Evolutionary conservation across 2,888 invertebrate genomes (phyloP).

Genomic region (Eupsilia transversa): DNA sequence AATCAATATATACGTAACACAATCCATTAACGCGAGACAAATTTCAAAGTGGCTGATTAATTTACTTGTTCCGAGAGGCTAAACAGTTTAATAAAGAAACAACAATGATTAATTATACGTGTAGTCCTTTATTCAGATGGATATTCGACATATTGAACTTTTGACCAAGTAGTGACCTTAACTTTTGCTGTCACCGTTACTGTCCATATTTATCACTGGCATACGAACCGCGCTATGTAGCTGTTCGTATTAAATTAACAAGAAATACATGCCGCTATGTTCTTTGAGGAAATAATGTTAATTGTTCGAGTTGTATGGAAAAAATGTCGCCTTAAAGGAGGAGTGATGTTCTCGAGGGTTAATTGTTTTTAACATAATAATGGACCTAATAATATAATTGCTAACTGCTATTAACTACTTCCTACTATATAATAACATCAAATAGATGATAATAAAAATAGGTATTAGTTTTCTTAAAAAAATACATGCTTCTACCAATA

Average conservation of each 20-base stretch:
- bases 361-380: constrained; percentile 11
- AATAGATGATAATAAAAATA: no score
- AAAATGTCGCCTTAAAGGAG: constrained; percentile 27
- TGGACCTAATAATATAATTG: neutral
- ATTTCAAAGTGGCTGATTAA: constrained; percentile 53
- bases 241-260: constrained; percentile 57
- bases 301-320: constrained; percentile 48
- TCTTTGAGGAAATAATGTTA: constrained; percentile 56
- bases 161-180: constrained; percentile 70
- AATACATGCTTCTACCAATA: neutral
- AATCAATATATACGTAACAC: constrained; percentile 23
- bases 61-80: constrained; percentile 50
- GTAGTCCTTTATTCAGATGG: constrained; percentile 67
- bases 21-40: constrained; percentile 48
- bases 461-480: neutral
- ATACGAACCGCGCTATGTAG: constrained; percentile 49
- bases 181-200: constrained; percentile 72
- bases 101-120: constrained; percentile 67
- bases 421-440: no score
- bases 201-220: constrained; percentile 57
- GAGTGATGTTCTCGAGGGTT: constrained; percentile 18
- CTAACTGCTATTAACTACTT: neutral
- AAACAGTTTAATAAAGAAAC: constrained; percentile 66
- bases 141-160: constrained; percentile 73
- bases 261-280: constrained; percentile 47